Base-by-base conservation (phyloP, 2,888 invertebrate species). In the Tenthredo notha region DNA sequence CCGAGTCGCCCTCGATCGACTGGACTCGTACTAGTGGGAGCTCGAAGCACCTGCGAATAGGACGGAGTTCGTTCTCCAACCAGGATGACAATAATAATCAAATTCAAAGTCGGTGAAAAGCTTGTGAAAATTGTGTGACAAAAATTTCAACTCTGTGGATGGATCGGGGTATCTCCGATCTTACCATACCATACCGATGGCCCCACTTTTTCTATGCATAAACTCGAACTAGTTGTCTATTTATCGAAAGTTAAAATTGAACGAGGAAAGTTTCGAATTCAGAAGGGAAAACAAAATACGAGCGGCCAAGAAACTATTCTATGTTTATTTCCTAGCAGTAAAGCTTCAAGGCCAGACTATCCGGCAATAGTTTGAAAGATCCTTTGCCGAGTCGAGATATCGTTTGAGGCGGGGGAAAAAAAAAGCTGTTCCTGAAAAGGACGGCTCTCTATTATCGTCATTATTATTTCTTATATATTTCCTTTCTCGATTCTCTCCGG, bases 401-500 rank as follows among this genome's bases (percentile, higher is more conserved):
- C 7, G 77, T 29, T 50, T 33, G 50, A 2, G 33, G 7, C 33
- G 33, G 7, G 18, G 25, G 6, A 29, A 18, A 54, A 77, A 75
- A 77, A 77, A 77, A 77, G 77, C 77, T 77, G 54, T 54, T 77
- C 40, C 77, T 54, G 54, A 50, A 77, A 77, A 77, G 29, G 29
- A 15, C n/a, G 9, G 33, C 18, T 18, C 18, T 33, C 25, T 74
- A 43, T 77, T 33, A 54, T 77, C 40, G 21, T 43, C 21, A 43
- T 40, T 43, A 74, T 40, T 43, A 74, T 75, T 40, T 29, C 43
- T 15, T 77, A 33, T 47, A 50, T 4, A 43, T 54, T 77, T 15
- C 54, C 47, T 33, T 18, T 40, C 54, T 54, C 50, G 29, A 77
- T 54, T 54, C 77, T 29, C 7, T 77, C 54, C 54, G 6, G 33